A percentile compares a stretch with the other conserved stretches of the same genome.
phyloP scores from a whole-genome alignment of 2,113 vertebrate genomes.

The Perca schrenkii region DNA sequence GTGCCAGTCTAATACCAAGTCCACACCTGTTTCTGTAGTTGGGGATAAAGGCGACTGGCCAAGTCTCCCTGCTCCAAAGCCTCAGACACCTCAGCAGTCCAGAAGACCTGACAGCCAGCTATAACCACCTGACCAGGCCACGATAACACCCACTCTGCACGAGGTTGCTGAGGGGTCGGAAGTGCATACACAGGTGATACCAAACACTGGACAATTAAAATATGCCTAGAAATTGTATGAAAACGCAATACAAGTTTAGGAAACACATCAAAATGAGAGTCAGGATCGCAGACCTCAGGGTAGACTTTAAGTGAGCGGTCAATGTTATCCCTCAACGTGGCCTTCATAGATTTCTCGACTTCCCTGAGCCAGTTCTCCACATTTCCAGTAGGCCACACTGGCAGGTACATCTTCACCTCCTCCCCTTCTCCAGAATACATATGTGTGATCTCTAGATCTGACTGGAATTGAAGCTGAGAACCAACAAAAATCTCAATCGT shows the following conservation, averaged over 20 bases:
- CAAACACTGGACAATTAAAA: neutral
- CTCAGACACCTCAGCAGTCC: slow-evolving; percentile 91
- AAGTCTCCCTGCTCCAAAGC: slow-evolving; percentile 88
- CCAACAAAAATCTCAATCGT: neutral
- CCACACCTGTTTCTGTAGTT: slow-evolving; percentile 88
- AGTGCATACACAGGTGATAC: neutral
- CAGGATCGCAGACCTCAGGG: slow-evolving; percentile 80
- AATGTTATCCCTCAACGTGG: slow-evolving; percentile 88
- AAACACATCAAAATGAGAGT: slow-evolving; percentile 6
- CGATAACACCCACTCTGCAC: slow-evolving; percentile 88
- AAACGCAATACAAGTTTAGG: neutral
- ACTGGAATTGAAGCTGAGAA: slow-evolving; percentile 90
- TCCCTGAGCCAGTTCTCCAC: slow-evolving; percentile 92
- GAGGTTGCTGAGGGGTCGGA: slow-evolving; percentile 71
- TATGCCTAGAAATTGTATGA: neutral
- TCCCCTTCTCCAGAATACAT: slow-evolving; percentile 94
- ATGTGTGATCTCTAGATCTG: slow-evolving; percentile 92
- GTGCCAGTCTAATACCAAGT: neutral
- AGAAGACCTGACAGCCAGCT: slow-evolving; percentile 93
- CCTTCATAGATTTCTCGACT: slow-evolving; percentile 92
- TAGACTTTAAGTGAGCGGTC: slow-evolving; percentile 87
- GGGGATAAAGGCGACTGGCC: slow-evolving; percentile 85
- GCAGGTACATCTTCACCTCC: slow-evolving; percentile 85
- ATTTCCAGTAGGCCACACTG: slow-evolving; percentile 87
- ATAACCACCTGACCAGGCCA: slow-evolving; percentile 98